These are phyloP conservation scores for Lethrus apterus DNA, from an alignment of 1,140 invertebrate genomes.

Conservation along the genomic window DNA sequence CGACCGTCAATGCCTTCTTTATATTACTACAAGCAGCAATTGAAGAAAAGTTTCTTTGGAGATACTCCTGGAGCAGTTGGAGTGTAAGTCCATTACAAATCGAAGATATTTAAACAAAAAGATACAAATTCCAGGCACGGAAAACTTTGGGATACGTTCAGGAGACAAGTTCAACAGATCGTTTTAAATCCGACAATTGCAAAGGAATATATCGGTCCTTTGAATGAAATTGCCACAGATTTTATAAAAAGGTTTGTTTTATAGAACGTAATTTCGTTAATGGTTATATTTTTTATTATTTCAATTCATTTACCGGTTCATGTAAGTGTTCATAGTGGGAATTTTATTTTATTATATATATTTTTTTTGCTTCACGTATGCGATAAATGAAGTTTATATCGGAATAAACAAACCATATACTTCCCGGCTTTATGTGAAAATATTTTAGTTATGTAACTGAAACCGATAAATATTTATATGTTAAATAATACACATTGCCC, in stretches of 20 bases:
- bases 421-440: no score
- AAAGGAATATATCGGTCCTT: slow-evolving; percentile 60
- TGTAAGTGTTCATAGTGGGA: no score
- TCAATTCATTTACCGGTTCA: no score
- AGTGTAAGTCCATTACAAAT: slow-evolving; percentile 53
- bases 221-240: slow-evolving; percentile 65
- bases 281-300: no score
- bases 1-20: slow-evolving; percentile 72
- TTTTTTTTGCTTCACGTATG: no score
- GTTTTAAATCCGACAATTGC: slow-evolving; percentile 70
- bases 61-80: slow-evolving; percentile 68
- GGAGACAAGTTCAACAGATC: slow-evolving; percentile 76
- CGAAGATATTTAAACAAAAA: slow-evolving; percentile 2
- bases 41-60: slow-evolving; percentile 66
- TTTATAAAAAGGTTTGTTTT: slow-evolving; percentile 63
- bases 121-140: slow-evolving; percentile 59
- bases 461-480: no score
- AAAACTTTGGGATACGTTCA: slow-evolving; percentile 71
- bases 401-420: no score
- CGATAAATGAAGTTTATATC: no score
- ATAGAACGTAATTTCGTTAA: no score
- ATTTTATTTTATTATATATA: no score
- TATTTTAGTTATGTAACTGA: no score
- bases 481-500: no score
- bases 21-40: slow-evolving; percentile 66